Evolutionary conservation across 2,113 vertebrate species (phyloP).

Genomic region (Euleptes europaea): DNA sequence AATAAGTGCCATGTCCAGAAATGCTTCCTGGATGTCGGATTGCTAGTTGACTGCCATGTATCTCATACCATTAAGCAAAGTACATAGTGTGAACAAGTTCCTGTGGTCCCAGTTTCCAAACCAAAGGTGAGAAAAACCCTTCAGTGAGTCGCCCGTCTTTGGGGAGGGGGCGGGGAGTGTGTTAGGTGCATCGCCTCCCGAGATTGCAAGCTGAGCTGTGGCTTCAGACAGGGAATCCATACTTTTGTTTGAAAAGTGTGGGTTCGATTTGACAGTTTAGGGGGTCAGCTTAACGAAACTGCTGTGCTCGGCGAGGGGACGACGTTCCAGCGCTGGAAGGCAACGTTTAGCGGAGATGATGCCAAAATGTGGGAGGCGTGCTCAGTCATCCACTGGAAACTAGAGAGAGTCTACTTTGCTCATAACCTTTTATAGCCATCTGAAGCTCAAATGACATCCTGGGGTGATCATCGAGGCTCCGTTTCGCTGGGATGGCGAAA

Average conservation of each 20-base stretch:
- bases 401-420: slow-evolving; percentile 43
- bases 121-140: slow-evolving; percentile 56
- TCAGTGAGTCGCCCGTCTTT: not conserved
- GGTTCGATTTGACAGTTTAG: slow-evolving; percentile 40
- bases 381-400: slow-evolving; percentile 49
- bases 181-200: slow-evolving; percentile 63
- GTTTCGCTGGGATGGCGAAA: slow-evolving; percentile 60
- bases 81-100: not conserved
- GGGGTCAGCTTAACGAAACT: slow-evolving; percentile 49
- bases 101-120: slow-evolving; percentile 38
- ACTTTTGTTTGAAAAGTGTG: slow-evolving; percentile 49
- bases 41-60: not conserved
- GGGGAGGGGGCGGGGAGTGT: slow-evolving; percentile 33
- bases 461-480: slow-evolving; percentile 67
- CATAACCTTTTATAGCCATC: slow-evolving; percentile 67
- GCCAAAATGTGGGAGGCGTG: slow-evolving; percentile 37
- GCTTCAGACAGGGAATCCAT: slow-evolving; percentile 30
- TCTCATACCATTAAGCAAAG: not conserved
- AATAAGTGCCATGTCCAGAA: not conserved
- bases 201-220: slow-evolving; percentile 53
- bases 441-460: slow-evolving; percentile 64
- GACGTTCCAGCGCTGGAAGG: slow-evolving; percentile 43
- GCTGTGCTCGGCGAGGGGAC: slow-evolving; percentile 17
- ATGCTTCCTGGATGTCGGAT: not conserved
- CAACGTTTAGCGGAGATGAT: slow-evolving; percentile 51